Percentiles rank a stretch among this genome's conserved stretches.
Conservation (phyloP, 2,888 invertebrate genomes). For the Yponomeuta sedellus region DNA sequence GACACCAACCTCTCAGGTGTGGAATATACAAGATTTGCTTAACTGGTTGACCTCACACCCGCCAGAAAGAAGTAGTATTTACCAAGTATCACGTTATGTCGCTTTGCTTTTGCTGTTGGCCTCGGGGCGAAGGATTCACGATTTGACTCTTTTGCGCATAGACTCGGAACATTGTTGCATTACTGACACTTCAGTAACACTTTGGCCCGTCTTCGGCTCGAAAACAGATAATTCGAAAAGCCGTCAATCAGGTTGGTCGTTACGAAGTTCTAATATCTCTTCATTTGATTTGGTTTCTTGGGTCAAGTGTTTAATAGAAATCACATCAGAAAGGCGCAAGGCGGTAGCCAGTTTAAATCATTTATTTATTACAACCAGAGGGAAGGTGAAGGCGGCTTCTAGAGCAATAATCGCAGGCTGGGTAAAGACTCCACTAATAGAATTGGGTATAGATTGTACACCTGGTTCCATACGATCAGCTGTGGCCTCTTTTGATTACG, state of each 20-base stretch:
- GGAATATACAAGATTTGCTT: not conserved
- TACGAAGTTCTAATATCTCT: not conserved
- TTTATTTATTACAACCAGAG: constrained; percentile 6
- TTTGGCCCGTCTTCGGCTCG: not conserved
- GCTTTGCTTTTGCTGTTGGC: not conserved
- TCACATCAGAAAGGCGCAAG: not conserved
- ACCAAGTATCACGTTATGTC: not conserved
- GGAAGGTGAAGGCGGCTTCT: not conserved
- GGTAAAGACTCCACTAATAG: not conserved
- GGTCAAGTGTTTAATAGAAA: not conserved
- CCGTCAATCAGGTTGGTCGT: not conserved
- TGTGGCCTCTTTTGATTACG: not conserved
- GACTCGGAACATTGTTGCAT: not conserved
- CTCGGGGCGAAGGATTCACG: not conserved
- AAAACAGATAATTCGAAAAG: not conserved
- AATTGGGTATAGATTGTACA: not conserved
- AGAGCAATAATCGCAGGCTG: not conserved
- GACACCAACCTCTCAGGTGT: not conserved
- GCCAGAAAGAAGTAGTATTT: not conserved
- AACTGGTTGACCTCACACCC: not conserved
- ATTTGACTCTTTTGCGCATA: not conserved
- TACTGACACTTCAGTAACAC: not conserved
- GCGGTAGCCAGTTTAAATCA: not conserved
- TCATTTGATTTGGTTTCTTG: not conserved
- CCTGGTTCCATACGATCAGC: not conserved